Conservation (phyloP, 2,113 vertebrate species). For the Triplophysa siluroides region DNA sequence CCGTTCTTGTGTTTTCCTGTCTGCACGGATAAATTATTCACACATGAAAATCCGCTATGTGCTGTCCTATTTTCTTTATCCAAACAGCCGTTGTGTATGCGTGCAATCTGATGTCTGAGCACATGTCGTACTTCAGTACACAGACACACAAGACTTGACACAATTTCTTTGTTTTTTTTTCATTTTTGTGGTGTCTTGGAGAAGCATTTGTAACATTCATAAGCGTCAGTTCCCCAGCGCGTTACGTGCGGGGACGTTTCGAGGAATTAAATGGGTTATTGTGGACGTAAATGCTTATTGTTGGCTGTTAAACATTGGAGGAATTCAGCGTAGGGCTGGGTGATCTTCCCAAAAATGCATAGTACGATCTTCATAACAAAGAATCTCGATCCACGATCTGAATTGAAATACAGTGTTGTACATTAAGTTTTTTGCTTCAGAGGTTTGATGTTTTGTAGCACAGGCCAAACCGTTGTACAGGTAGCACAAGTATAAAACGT, state of each 20-base stretch:
- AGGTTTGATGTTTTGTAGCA: no score
- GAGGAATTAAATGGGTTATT: constrained; percentile 9
- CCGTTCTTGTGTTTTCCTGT: constrained; percentile 9
- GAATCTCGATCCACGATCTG: no score
- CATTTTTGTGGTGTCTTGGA: constrained; percentile 12
- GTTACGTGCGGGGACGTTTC: not conserved
- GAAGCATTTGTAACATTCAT: constrained; percentile 11
- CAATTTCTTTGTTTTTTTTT: constrained; percentile 15
- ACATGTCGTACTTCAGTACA: constrained; percentile 25
- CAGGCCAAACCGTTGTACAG: no score
- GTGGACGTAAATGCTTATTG: constrained; percentile 13
- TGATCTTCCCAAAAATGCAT: no score
- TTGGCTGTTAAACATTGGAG: not conserved
- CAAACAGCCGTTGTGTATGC: constrained; percentile 33
- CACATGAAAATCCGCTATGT: constrained; percentile 35
- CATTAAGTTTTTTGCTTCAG: no score
- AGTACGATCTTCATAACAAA: no score
- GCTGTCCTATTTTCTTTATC: constrained; percentile 37
- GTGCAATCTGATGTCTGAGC: constrained; percentile 40
- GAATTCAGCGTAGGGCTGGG: not conserved
- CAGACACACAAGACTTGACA: constrained; percentile 23
- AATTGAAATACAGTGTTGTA: no score
- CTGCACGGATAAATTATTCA: constrained; percentile 40
- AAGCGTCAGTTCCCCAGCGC: not conserved
- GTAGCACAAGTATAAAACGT: no score